A percentile compares a stretch with the other conserved stretches of the same genome.
phyloP scores from a whole-genome alignment of 2,113 vertebrate species.

The Glareola pratincola region DNA sequence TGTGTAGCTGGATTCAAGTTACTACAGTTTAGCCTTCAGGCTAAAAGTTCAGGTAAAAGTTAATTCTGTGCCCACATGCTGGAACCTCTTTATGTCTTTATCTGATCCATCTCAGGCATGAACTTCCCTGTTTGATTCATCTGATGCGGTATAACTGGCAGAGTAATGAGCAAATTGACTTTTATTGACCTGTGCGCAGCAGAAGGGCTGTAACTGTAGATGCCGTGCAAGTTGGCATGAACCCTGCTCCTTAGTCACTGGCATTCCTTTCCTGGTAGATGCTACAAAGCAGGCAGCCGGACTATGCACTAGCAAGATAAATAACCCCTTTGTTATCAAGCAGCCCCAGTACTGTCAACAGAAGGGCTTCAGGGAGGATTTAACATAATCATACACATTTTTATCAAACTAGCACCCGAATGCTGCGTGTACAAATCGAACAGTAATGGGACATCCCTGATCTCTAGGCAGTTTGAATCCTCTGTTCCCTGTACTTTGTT shows the following conservation, averaged over 20 bases:
- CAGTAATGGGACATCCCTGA: neutral
- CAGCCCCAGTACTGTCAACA: neutral
- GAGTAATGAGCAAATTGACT: neutral
- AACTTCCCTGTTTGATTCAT: constrained; percentile 13
- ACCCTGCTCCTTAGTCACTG: neutral
- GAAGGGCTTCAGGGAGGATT: neutral
- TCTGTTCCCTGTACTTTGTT: neutral
- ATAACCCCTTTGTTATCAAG: constrained; percentile 25
- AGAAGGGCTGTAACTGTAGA: neutral
- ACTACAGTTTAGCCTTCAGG: neutral
- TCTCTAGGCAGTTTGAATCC: neutral
- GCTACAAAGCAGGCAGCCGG: neutral
- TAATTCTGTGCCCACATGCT: neutral
- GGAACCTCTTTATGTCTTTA: constrained; percentile 1
- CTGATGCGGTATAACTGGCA: neutral
- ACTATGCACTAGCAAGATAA: constrained; percentile 4
- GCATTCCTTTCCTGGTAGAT: constrained; percentile 6
- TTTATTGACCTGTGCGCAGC: neutral
- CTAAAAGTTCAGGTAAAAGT: neutral
- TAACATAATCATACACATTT: neutral
- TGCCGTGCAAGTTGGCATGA: neutral
- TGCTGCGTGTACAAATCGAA: neutral
- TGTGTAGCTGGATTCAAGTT: neutral
- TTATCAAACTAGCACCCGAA: neutral
- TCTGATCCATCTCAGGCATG: constrained; percentile 3